Evolutionary conservation across 1,140 invertebrate genomes (phyloP), one percentile per base, ranked within the genome.

Genomic region (Heliconius nattereri): DNA sequence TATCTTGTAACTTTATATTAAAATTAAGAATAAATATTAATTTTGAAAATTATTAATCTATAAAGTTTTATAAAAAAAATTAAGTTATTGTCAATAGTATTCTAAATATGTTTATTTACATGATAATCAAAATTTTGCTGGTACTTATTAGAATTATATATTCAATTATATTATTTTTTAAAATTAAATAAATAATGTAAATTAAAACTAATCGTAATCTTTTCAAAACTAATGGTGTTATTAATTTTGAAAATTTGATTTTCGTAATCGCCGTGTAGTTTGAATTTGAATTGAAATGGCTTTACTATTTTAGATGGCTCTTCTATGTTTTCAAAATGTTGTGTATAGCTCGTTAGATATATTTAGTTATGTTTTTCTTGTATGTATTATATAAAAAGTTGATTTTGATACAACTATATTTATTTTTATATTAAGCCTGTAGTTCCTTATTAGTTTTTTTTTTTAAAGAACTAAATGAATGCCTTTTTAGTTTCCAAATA

Each of bases 361-460:
- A 16, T 66, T 26, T 66, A 66, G 60, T 29, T 29, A 66, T 66
- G 60, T 66, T 66, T 52, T 52, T 52, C n/a, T 52, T 66, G 13
- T 66, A 29, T 66, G 13, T 29, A 29, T 29, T 66, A 66, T 66
- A 66, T 66, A 75, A 60, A 32, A 32, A n/a, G 16, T 45, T 9
- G 32, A 37, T 72, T 72, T 72, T 72, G 1, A 72, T 37, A 72
- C 40, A 72, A 52, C 16, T 71, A 71, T 72, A 72, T 72, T 72
- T 72, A 35, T 71, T 72, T 72, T 72, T 72, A 35, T 72, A 72
- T 72, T 37, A 72, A 40, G 71, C 19, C 37, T 45, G 60, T 66
- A 66, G 60, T 66, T 66, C 60, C 60, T 66, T 29, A 29, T 66
- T 66, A 66, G 60, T 29, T 5, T n/a, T 66, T 20, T n/a, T 57